Conservation (phyloP, 2,888 invertebrate genomes). For the Coecobrya sp. region DNA sequence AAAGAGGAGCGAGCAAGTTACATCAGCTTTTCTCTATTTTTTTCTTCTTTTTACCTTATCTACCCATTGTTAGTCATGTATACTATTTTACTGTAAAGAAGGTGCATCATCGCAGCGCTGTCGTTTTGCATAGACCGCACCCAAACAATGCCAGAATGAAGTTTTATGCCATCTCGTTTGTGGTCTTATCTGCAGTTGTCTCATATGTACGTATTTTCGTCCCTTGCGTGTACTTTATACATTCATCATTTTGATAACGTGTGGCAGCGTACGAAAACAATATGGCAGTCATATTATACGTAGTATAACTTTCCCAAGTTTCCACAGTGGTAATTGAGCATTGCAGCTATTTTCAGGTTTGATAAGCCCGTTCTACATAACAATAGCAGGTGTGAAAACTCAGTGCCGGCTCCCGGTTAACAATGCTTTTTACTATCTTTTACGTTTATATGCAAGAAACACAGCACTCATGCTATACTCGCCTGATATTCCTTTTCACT, state of each 20-base stretch:
- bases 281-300: no score
- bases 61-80: background rate
- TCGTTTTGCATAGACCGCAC: background rate
- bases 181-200: background rate
- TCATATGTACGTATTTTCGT: background rate
- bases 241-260: background rate
- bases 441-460: no score
- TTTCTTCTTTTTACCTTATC: background rate
- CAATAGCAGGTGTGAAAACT: no score
- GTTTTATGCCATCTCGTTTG: background rate
- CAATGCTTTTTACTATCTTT: background rate
- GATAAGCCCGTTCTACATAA: background rate
- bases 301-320: no score
- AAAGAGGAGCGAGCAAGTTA: background rate
- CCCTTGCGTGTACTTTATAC: background rate
- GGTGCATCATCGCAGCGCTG: background rate
- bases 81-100: background rate
- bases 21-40: background rate
- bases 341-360: background rate
- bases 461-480: background rate
- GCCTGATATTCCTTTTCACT: background rate
- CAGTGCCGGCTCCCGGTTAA: no score
- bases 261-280: no score
- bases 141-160: background rate
- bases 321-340: background rate